Percentiles rank a stretch among this genome's conserved stretches.
These are phyloP conservation scores for Drosophila ercepeae DNA, from an alignment of 1,140 invertebrate species.

Conservation along the genomic window DNA sequence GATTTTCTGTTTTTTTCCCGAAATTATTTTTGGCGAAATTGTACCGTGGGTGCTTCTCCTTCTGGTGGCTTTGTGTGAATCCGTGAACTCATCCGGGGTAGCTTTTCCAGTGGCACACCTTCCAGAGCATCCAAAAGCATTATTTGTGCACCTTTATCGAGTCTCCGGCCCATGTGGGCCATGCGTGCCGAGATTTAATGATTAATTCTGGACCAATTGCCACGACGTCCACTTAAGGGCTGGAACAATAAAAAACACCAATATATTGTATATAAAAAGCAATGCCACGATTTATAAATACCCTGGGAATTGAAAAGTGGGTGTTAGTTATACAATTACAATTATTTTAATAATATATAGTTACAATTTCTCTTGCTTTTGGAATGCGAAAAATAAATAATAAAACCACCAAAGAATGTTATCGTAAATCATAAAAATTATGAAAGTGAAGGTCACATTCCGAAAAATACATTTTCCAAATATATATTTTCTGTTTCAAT, in stretches of 20 bases:
- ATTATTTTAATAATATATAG: no score
- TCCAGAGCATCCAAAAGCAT: background rate
- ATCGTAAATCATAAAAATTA: background rate
- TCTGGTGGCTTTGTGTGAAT: background rate
- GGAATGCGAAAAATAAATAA: background rate
- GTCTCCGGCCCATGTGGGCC: constrained; percentile 44
- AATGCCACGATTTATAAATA: background rate
- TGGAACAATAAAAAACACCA: constrained; percentile 35
- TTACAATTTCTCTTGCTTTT: background rate
- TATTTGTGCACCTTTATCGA: constrained; percentile 66
- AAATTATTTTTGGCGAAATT: constrained; percentile 64
- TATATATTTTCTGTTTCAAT: background rate
- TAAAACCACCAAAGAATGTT: background rate
- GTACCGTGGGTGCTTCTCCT: constrained; percentile 31
- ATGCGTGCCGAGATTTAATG: constrained; percentile 71
- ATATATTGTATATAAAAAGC: constrained; percentile 27
- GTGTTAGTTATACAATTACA: no score
- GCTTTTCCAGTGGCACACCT: constrained; percentile 60
- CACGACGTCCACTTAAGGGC: constrained; percentile 52
- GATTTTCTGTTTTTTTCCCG: constrained; percentile 17
- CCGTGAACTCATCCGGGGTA: constrained; percentile 49
- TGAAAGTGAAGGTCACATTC: background rate
- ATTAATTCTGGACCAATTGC: constrained; percentile 60
- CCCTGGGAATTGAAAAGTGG: constrained; percentile 23
- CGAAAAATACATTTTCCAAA: background rate